Percentiles rank a stretch among this genome's conserved stretches.
Evolutionary conservation across 2,888 invertebrate genomes (phyloP).

Genomic region (Hololepta plana): DNA sequence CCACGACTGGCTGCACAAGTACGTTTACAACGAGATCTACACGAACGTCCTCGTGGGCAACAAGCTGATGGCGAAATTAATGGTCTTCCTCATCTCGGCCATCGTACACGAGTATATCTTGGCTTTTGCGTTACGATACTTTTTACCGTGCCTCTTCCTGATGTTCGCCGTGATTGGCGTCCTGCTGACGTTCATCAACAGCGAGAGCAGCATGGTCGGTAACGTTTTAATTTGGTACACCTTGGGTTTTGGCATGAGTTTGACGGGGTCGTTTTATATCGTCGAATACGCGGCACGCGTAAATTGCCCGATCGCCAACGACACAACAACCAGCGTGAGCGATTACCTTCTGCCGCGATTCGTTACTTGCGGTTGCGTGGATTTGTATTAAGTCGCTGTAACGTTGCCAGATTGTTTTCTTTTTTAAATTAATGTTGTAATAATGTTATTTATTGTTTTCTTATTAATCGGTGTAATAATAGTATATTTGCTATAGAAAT

Average conservation of each 20-base stretch:
- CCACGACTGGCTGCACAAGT: constrained; percentile 84
- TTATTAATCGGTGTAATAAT: too few species aligned
- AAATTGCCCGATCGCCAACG: constrained; percentile 42
- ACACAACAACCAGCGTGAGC: too few species aligned
- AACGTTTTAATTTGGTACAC: constrained; percentile 78
- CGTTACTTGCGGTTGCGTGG: too few species aligned
- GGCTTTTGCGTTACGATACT: constrained; percentile 60
- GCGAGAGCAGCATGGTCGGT: too few species aligned
- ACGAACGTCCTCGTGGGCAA: constrained; percentile 27
- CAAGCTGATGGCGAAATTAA: constrained; percentile 33
- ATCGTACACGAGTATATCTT: constrained; percentile 80
- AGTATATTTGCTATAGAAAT: too few species aligned
- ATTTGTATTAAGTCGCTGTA: too few species aligned
- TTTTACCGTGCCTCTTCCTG: constrained; percentile 51
- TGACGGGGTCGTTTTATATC: constrained; percentile 55
- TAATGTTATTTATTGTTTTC: too few species aligned
- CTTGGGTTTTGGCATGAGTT: constrained; percentile 58
- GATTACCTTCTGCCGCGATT: too few species aligned
- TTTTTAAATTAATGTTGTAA: too few species aligned
- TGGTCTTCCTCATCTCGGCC: constrained; percentile 66
- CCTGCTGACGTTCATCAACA: too few species aligned
- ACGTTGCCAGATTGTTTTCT: too few species aligned
- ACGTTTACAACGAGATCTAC: constrained; percentile 61
- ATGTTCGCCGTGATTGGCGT: too few species aligned
- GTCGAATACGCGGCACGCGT: constrained; percentile 73